Conservation (phyloP, 2,113 vertebrate species). For the Pungitius pungitius region DNA sequence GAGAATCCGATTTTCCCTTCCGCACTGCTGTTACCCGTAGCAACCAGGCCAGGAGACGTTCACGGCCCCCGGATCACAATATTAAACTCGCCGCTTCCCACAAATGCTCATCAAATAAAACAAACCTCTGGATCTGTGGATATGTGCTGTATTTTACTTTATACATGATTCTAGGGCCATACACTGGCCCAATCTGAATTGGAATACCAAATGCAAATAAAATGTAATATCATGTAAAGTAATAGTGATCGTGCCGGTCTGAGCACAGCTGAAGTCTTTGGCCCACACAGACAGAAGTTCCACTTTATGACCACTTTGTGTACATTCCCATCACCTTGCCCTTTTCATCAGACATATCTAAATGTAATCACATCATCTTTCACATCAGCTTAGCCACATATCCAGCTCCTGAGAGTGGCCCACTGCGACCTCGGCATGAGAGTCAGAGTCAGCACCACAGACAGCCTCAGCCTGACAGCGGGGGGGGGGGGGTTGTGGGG, state of each 20-base stretch:
- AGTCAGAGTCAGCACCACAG: conserved; percentile 39
- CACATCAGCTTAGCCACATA: conserved; percentile 27
- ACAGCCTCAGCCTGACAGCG: conserved; percentile 15
- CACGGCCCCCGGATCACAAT: conserved; percentile 14
- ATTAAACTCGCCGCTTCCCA: conserved; percentile 43
- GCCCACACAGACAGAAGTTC: conserved; percentile 20
- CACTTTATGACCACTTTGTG: conserved; percentile 25
- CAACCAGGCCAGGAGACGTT: conserved; percentile 39
- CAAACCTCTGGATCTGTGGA: conserved; percentile 27
- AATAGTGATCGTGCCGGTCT: conserved; percentile 19
- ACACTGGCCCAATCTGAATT: conserved; percentile 18
- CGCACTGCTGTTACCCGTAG: conserved; percentile 35
- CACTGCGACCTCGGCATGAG: conserved; percentile 42
- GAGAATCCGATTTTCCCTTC: conserved; percentile 59
- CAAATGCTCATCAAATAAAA: conserved; percentile 51
- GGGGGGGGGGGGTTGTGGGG: background rate
- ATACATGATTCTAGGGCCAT: conserved; percentile 8
- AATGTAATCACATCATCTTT: conserved; percentile 38
- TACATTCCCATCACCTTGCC: conserved; percentile 15
- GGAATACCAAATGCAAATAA: conserved; percentile 44
- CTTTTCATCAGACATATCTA: conserved; percentile 25
- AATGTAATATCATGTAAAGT: conserved; percentile 42
- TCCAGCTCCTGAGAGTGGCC: conserved; percentile 12
- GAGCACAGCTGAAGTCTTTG: conserved; percentile 24
- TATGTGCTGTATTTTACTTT: conserved; percentile 24